Conservation (phyloP, 2,888 invertebrate genomes). For the Elegia similella region DNA sequence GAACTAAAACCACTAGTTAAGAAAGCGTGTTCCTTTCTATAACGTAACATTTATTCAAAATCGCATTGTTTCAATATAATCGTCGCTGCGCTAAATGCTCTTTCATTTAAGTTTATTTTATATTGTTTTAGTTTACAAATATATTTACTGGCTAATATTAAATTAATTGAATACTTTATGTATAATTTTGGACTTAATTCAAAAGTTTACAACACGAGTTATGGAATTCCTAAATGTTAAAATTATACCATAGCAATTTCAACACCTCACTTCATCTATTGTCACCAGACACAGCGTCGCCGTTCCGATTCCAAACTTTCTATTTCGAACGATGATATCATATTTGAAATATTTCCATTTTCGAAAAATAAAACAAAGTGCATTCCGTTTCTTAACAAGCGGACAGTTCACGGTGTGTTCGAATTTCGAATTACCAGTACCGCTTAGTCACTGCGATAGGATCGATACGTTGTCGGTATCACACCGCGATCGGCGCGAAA, state of each 20-base stretch:
- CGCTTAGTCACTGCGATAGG: slow-evolving; percentile 72
- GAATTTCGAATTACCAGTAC: slow-evolving; percentile 67
- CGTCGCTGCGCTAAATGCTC: too few relatives aligned
- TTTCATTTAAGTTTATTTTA: too few relatives aligned
- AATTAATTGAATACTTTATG: too few relatives aligned
- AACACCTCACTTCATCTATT: neutral
- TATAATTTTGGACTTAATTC: too few relatives aligned
- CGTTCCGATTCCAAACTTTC: slow-evolving; percentile 31
- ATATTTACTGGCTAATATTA: too few relatives aligned
- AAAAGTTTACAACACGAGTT: too few relatives aligned
- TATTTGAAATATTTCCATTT: slow-evolving; percentile 32
- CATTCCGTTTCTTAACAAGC: slow-evolving; percentile 58
- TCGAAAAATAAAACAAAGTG: slow-evolving; percentile 48
- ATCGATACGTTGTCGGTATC: slow-evolving; percentile 76
- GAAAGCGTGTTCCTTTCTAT: too few relatives aligned
- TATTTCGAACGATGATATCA: slow-evolving; percentile 37
- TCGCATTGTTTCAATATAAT: too few relatives aligned
- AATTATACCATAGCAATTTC: neutral
- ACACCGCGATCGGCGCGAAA: slow-evolving; percentile 74
- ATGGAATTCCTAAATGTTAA: neutral
- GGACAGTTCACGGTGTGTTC: slow-evolving; percentile 67
- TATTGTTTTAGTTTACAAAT: too few relatives aligned
- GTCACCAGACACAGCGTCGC: slow-evolving; percentile 19
- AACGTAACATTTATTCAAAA: too few relatives aligned
- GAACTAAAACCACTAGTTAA: too few relatives aligned